These are phyloP conservation scores for Salvelinus sp. DNA, from an alignment of 2,113 vertebrate genomes.

Conservation along the genomic window DNA sequence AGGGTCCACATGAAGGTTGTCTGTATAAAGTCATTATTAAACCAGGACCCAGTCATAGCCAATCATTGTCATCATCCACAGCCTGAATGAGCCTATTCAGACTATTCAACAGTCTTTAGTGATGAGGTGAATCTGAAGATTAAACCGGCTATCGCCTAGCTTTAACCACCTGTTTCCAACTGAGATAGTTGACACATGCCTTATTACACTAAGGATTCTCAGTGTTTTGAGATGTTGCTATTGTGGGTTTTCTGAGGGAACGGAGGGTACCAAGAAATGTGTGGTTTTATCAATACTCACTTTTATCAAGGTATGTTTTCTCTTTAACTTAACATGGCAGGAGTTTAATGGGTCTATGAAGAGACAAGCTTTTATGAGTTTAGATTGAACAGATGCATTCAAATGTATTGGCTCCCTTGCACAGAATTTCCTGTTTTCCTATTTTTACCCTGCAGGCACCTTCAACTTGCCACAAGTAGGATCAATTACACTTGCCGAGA, in stretches of 20 bases:
- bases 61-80: not conserved
- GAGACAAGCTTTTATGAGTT: not conserved
- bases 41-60: not conserved
- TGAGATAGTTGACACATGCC: not conserved
- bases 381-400: not conserved
- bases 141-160: too few relatives aligned
- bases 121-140: too few relatives aligned
- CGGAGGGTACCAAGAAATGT: slow-evolving; percentile 3
- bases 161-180: not conserved
- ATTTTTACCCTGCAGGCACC: too few relatives aligned
- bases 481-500: too few relatives aligned
- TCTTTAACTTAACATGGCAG: not conserved
- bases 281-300: not conserved
- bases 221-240: not conserved
- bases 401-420: too few relatives aligned
- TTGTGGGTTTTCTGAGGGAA: not conserved
- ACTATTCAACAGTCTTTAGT: too few relatives aligned
- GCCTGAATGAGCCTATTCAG: not conserved
- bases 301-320: not conserved
- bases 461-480: too few relatives aligned
- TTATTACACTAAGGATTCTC: not conserved
- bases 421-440: too few relatives aligned
- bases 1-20: too few relatives aligned
- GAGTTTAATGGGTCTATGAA: slow-evolving; percentile 16
- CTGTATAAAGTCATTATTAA: too few relatives aligned